Evolutionary conservation across 2,888 invertebrate species (phyloP).

Genomic region (Smittia aterrima): DNA sequence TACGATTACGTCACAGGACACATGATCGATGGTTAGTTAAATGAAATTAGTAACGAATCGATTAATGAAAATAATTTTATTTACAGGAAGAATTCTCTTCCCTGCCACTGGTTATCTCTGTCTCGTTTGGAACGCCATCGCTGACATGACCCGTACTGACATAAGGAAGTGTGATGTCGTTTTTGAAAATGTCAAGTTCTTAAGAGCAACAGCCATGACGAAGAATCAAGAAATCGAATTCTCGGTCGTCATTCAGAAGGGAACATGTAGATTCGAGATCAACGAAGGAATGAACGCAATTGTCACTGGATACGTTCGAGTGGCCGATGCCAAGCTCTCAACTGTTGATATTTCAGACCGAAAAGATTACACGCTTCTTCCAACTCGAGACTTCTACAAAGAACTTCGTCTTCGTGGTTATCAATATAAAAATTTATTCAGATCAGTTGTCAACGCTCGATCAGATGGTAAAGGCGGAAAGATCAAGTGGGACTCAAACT

Average conservation of each 20-base stretch:
- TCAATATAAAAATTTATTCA: constrained; percentile 56
- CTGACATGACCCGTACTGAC: constrained; percentile 61
- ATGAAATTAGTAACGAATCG: neutral
- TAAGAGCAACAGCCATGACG: constrained; percentile 77
- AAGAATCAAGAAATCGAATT: constrained; percentile 60
- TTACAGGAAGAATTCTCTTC: constrained; percentile 67
- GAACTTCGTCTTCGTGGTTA: constrained; percentile 71
- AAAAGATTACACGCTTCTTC: constrained; percentile 50
- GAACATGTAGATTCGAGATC: constrained; percentile 62
- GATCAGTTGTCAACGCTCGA: constrained; percentile 48
- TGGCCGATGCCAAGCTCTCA: constrained; percentile 51
- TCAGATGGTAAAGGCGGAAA: constrained; percentile 50
- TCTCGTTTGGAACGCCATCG: constrained; percentile 75
- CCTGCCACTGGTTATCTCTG: constrained; percentile 85
- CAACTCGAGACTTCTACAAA: constrained; percentile 66
- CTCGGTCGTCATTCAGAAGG: constrained; percentile 60
- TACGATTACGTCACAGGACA: constrained; percentile 75
- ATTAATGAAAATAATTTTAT: neutral
- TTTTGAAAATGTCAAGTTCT: constrained; percentile 81
- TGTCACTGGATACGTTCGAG: constrained; percentile 67
- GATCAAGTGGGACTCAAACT: constrained; percentile 72
- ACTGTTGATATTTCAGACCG: constrained; percentile 43
- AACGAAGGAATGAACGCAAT: constrained; percentile 68
- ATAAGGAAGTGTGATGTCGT: constrained; percentile 71
- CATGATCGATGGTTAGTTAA: constrained; percentile 72